Conservation (phyloP, 2,797 vertebrate species). For the Spinibarbus caldwelli region DNA sequence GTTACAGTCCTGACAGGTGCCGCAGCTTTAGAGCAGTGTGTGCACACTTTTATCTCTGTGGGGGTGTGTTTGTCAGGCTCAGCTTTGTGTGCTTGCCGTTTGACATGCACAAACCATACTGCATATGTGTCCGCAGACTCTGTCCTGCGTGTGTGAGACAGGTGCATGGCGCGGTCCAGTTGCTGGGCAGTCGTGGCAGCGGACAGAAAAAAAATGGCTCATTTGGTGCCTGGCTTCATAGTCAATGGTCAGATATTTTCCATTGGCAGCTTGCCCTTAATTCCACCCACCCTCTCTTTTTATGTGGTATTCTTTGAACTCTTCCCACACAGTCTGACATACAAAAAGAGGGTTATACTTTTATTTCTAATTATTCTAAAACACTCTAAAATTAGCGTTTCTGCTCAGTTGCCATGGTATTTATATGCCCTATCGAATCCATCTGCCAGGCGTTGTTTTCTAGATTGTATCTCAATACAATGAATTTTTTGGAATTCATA, state of each 20-base stretch:
- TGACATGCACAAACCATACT: slow-evolving; percentile 36
- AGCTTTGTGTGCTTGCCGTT: neutral
- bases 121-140: neutral
- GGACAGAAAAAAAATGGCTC: slow-evolving; percentile 71
- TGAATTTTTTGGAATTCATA: neutral
- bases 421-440: neutral
- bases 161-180: slow-evolving; percentile 75
- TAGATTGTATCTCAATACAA: neutral
- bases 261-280: slow-evolving; percentile 70
- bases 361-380: slow-evolving; percentile 40
- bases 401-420: slow-evolving; percentile 27
- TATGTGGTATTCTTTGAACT: slow-evolving; percentile 61
- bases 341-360: slow-evolving; percentile 30
- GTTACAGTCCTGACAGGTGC: slow-evolving; percentile 71
- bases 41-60: slow-evolving; percentile 57
- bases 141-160: slow-evolving; percentile 65
- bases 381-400: slow-evolving; percentile 9
- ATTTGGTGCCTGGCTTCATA: slow-evolving; percentile 68
- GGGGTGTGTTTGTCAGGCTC: slow-evolving; percentile 51
- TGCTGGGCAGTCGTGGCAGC: slow-evolving; percentile 69
- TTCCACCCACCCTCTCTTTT: slow-evolving; percentile 42
- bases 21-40: slow-evolving; percentile 54
- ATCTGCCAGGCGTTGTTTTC: neutral
- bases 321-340: slow-evolving; percentile 34
- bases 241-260: slow-evolving; percentile 73